Evolutionary conservation across 1,140 invertebrate species (phyloP).

Genomic region (Euborellia annulipes): DNA sequence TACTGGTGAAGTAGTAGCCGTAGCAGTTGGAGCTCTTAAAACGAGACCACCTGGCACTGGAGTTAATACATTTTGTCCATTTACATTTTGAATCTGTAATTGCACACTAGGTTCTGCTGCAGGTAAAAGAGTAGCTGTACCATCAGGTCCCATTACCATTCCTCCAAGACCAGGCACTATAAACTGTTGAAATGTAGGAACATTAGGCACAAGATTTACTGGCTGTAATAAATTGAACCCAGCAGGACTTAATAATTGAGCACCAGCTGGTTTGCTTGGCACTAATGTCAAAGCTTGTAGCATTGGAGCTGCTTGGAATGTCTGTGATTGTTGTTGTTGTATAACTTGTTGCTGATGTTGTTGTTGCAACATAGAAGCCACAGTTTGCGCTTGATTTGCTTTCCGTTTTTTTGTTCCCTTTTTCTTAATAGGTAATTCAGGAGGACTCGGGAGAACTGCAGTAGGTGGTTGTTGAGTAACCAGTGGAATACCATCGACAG

Average conservation of each 20-base stretch:
- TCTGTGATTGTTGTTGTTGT: constrained; percentile 4
- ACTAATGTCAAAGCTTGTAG: constrained; percentile 59
- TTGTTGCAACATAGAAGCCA: constrained; percentile 48
- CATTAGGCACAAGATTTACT: constrained; percentile 61
- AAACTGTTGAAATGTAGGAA: constrained; percentile 64
- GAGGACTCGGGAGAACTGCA: not conserved
- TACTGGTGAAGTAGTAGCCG: constrained; percentile 30
- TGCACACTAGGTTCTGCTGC: constrained; percentile 51
- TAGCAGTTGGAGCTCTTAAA: constrained; percentile 48
- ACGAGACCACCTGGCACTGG: constrained; percentile 60
- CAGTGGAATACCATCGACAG: constrained; percentile 43
- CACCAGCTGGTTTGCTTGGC: constrained; percentile 46
- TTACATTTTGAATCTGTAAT: constrained; percentile 61
- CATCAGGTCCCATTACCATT: constrained; percentile 57
- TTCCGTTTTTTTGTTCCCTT: constrained; percentile 54
- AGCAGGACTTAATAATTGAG: too few species aligned
- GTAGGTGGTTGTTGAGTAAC: not conserved
- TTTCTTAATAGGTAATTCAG: constrained; percentile 27
- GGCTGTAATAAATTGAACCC: constrained; percentile 55
- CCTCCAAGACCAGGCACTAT: constrained; percentile 62
- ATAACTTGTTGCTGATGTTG: constrained; percentile 18
- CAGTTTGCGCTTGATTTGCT: constrained; percentile 40
- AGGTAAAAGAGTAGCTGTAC: constrained; percentile 45
- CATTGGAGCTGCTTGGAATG: constrained; percentile 5
- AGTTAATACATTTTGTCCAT: constrained; percentile 57